Conservation (phyloP, 1,140 invertebrate genomes). For the Eufriesea mexicana region DNA sequence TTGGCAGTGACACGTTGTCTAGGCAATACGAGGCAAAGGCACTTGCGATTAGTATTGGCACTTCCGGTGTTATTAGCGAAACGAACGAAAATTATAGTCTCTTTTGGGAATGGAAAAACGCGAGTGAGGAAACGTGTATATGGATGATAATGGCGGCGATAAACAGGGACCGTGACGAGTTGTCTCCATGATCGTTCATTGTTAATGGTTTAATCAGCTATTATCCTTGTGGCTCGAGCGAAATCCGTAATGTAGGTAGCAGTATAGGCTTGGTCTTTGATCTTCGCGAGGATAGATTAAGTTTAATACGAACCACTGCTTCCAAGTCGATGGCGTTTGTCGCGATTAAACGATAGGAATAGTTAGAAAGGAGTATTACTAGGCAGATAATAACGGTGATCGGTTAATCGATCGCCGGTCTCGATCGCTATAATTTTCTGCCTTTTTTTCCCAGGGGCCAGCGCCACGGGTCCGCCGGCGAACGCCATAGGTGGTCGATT, state of each 20-base stretch:
- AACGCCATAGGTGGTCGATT: slow-evolving; percentile 48
- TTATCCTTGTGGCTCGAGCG: too few species aligned
- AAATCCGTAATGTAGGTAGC: not conserved
- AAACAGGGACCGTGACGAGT: too few species aligned
- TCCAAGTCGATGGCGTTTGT: not conserved
- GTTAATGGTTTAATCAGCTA: too few species aligned
- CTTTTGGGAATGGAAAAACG: too few species aligned
- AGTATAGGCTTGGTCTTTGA: not conserved
- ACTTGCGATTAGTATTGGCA: too few species aligned
- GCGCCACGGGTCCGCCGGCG: not conserved
- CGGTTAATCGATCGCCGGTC: slow-evolving; percentile 51
- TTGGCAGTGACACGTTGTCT: too few species aligned
- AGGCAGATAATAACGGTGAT: slow-evolving; percentile 54
- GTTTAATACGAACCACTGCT: not conserved
- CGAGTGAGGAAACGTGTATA: too few species aligned
- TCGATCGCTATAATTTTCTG: slow-evolving; percentile 65
- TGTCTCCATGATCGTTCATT: too few species aligned
- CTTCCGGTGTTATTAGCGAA: too few species aligned
- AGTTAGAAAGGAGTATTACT: slow-evolving; percentile 42
- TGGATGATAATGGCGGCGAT: too few species aligned
- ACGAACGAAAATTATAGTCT: too few species aligned
- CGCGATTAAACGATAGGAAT: slow-evolving; percentile 29
- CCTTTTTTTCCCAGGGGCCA: not conserved
- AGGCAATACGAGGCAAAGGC: too few species aligned
- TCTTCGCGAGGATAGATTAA: not conserved